Evolutionary conservation across 2,888 invertebrate genomes (phyloP).

Genomic region (Coelopa pilipes): DNA sequence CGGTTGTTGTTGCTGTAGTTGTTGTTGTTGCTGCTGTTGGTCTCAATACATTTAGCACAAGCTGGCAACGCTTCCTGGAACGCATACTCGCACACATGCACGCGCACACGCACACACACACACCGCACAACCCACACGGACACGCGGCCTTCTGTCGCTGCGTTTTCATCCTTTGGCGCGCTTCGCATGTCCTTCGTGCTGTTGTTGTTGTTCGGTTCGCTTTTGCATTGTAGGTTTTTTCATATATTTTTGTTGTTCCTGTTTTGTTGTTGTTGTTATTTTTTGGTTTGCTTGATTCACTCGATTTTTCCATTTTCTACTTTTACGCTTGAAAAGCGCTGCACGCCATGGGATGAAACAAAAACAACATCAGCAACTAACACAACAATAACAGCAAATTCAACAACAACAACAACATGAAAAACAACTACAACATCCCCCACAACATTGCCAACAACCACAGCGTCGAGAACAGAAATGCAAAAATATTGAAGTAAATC

Average conservation of each 20-base stretch:
- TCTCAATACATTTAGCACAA: conserved; percentile 11
- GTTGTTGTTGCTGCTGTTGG: too few species aligned
- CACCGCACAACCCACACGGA: conserved; percentile 10
- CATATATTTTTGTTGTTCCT: too few species aligned
- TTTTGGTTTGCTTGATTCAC: too few species aligned
- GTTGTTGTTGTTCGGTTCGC: too few species aligned
- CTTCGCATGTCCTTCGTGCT: too few species aligned
- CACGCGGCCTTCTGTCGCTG: background rate
- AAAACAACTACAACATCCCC: conserved; percentile 19
- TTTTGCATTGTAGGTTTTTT: too few species aligned
- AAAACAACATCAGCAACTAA: background rate
- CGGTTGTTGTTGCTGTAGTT: too few species aligned
- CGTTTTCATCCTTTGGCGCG: too few species aligned
- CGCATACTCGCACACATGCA: background rate
- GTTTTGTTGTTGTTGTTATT: too few species aligned
- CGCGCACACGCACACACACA: conserved; percentile 24
- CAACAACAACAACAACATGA: conserved; percentile 27
- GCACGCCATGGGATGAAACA: background rate
- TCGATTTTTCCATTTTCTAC: conserved; percentile 21
- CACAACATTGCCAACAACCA: conserved; percentile 36
- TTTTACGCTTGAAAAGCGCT: conserved; percentile 24
- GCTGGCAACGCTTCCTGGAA: conserved; percentile 9
- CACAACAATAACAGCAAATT: background rate
- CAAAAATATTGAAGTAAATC: conserved; percentile 37
- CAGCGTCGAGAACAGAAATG: background rate